phyloP scores from a whole-genome alignment of 1,140 invertebrate species.

The Rhyzopertha dominica region DNA sequence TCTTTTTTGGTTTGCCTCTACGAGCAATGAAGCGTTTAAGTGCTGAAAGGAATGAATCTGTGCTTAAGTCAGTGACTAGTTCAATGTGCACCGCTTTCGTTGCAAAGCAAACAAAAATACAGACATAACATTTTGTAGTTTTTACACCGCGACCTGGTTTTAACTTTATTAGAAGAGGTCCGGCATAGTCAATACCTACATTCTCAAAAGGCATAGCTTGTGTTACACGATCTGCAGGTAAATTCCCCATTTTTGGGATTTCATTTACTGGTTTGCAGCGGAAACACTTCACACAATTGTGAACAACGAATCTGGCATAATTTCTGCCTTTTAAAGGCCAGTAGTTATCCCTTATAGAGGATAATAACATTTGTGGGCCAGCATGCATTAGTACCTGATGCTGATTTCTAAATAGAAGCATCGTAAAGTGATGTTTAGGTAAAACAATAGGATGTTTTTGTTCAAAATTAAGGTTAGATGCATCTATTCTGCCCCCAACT shows the following conservation, averaged over 20 bases:
- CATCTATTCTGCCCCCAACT: slow-evolving; percentile 2
- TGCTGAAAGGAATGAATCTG: slow-evolving; percentile 28
- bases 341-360: slow-evolving; percentile 1
- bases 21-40: slow-evolving; percentile 28
- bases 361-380: slow-evolving; percentile 15
- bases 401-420: slow-evolving; percentile 18
- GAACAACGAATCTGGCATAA: slow-evolving; percentile 9
- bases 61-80: slow-evolving; percentile 22
- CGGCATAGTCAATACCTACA: slow-evolving; percentile 40
- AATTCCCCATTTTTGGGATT: slow-evolving; percentile 19
- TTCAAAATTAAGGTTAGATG: not conserved
- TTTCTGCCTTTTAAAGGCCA: slow-evolving; percentile 24
- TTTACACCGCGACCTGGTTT: slow-evolving; percentile 18
- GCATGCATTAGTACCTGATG: slow-evolving; percentile 31
- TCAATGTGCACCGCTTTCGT: slow-evolving; percentile 33
- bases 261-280: slow-evolving; percentile 1
- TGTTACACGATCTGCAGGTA: slow-evolving; percentile 7
- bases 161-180: slow-evolving; percentile 32
- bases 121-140: slow-evolving; percentile 26
- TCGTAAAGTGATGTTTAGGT: not conserved
- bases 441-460: slow-evolving; percentile 13
- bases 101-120: slow-evolving; percentile 1
- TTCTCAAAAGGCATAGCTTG: slow-evolving; percentile 20
- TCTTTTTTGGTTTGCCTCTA: slow-evolving; percentile 23
- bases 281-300: slow-evolving; percentile 10